A percentile compares a stretch with the other conserved stretches of the same genome.
Evolutionary conservation across 2,888 invertebrate genomes (phyloP).

Genomic region (Scaptomyza tumidula): DNA sequence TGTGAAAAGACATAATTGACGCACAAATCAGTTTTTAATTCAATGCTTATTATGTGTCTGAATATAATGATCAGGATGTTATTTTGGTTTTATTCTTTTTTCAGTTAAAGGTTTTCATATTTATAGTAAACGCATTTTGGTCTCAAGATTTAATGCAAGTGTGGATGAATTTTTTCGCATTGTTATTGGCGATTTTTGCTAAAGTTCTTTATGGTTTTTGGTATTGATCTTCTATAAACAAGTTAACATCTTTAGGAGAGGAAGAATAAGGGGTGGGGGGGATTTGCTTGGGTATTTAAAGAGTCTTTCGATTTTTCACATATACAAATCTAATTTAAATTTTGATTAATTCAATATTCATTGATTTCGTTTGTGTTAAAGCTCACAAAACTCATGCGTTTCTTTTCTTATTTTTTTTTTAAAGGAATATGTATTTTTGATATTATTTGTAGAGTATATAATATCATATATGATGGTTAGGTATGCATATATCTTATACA

Average conservation of each 20-base stretch:
- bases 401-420: slow-evolving; percentile 4
- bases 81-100: slow-evolving; percentile 9
- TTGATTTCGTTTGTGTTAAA: slow-evolving; percentile 42
- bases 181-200: slow-evolving; percentile 37
- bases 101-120: slow-evolving; percentile 25
- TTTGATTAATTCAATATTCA: slow-evolving; percentile 44
- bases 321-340: slow-evolving; percentile 58
- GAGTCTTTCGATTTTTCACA: slow-evolving; percentile 65
- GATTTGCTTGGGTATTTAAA: slow-evolving; percentile 9
- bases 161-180: slow-evolving; percentile 50
- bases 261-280: no score
- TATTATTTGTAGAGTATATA: slow-evolving; percentile 24
- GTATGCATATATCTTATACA: slow-evolving; percentile 43
- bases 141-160: slow-evolving; percentile 64
- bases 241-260: slow-evolving; percentile 36
- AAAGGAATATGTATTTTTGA: slow-evolving; percentile 23
- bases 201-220: slow-evolving; percentile 14
- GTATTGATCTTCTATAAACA: slow-evolving; percentile 48
- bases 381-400: slow-evolving; percentile 57
- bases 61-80: slow-evolving; percentile 9
- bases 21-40: slow-evolving; percentile 36
- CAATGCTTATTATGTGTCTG: neutral
- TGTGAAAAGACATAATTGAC: slow-evolving; percentile 59
- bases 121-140: slow-evolving; percentile 74
- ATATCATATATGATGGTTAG: slow-evolving; percentile 21